Evolutionary conservation across 2,113 vertebrate species (phyloP), one percentile per base, ranked within the genome.

Genomic region (Neogobius melanostomus): DNA sequence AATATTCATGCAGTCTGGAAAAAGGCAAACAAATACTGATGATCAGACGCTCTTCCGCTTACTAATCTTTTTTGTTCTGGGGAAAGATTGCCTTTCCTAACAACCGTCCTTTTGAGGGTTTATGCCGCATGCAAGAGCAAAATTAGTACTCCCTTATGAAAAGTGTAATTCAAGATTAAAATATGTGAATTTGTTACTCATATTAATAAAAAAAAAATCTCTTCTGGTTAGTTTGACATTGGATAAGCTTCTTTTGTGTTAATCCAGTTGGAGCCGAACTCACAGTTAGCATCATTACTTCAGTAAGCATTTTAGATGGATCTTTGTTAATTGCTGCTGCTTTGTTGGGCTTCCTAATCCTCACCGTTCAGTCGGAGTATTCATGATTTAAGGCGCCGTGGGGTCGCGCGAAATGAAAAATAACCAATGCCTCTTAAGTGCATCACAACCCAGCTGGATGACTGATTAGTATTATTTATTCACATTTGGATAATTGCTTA

Each of bases 351-450:
- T 61, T 48, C 8, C 63, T 72, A 48, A 66, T 76, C 48, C 7
- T 21, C 11, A 12, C n/a, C 57, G 49, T 74, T 65, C 11, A 63
- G 28, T 4, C 44, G 43, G 52, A 63, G 36, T 53, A 44, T 71
- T 76, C 64, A 66, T 80, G 68, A 77, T 67, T 65, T 84, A 84
- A 74, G 61, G 66, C 69, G 50, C 50, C 42, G n/a, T 47, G 68
- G 59, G 28, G 61, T 62, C 66, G 64, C 11, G 51, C 49, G 48
- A 21, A 36, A 66, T 49, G 42, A 64, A 54, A 76, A 78, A 64
- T 83, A 65, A 77, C 56, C 14, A 21, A 56, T 21, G 6, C 57
- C 64, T 61, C 66, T 15, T 50, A 66, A 76, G 65, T 47, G 36
- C 62, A 54, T 17, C 17, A 21, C 46, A 6, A 16, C n/a, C 65